Conservation (phyloP, 2,797 vertebrate species). For the Mycteria americana region DNA sequence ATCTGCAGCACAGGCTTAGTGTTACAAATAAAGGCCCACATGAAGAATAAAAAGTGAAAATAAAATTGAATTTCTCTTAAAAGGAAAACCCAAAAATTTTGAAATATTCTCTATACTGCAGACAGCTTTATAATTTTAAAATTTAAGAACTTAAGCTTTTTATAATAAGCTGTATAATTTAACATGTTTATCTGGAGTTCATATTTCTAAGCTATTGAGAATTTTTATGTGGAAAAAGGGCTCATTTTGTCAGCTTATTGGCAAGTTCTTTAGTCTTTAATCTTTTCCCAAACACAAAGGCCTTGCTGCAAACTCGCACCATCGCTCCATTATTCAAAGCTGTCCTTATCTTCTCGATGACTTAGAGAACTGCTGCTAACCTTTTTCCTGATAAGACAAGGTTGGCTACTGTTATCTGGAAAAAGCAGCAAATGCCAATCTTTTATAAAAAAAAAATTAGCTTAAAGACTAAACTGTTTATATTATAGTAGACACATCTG, state of each 20-base stretch:
- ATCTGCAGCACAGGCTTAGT: neutral
- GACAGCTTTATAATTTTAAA: neutral
- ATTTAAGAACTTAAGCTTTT: neutral
- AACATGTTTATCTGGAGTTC: neutral
- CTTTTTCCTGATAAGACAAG: neutral
- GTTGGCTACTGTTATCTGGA: constrained; percentile 16
- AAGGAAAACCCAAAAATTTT: neutral
- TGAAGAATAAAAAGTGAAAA: neutral
- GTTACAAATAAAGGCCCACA: neutral
- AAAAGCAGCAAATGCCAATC: constrained; percentile 30
- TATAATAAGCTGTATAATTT: neutral
- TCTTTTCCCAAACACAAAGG: neutral
- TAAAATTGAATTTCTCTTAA: neutral
- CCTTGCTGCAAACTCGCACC: neutral
- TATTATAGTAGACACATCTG: neutral
- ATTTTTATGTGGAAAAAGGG: neutral
- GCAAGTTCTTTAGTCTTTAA: neutral
- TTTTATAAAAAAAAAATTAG: neutral
- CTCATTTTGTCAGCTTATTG: neutral
- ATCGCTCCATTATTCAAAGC: constrained; percentile 1
- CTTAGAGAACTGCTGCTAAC: neutral
- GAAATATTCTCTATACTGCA: neutral
- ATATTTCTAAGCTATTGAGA: neutral
- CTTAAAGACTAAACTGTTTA: constrained; percentile 53
- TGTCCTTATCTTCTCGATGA: neutral